Conservation (phyloP, 1,140 invertebrate genomes). For the Pantala flavescens region DNA sequence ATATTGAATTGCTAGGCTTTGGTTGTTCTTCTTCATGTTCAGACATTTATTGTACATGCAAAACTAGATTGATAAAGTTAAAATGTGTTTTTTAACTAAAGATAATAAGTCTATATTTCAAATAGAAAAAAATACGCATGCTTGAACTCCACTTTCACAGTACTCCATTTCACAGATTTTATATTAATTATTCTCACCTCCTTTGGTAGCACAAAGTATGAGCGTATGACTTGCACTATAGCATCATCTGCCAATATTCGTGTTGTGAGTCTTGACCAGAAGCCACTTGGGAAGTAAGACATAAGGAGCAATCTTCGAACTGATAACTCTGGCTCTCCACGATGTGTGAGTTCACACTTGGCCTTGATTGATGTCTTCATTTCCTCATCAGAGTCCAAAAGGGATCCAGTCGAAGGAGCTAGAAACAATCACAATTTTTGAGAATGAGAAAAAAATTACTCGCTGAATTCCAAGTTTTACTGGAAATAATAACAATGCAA, state of each 20-base stretch:
- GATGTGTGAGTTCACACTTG: slow-evolving; percentile 31
- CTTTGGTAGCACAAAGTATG: slow-evolving; percentile 52
- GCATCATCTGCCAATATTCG: slow-evolving; percentile 82
- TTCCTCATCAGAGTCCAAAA: neutral
- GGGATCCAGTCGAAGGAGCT: neutral
- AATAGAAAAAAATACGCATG: too few species aligned
- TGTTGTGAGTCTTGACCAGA: slow-evolving; percentile 92
- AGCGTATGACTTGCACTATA: slow-evolving; percentile 68
- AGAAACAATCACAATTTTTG: neutral
- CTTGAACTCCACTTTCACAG: too few species aligned
- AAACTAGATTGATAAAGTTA: too few species aligned
- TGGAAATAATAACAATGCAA: too few species aligned
- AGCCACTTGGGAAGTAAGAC: slow-evolving; percentile 95
- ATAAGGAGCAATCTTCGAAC: slow-evolving; percentile 68
- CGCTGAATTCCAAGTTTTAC: too few species aligned
- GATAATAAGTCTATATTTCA: too few species aligned
- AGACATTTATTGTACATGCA: too few species aligned
- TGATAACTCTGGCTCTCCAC: slow-evolving; percentile 42
- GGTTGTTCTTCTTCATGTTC: too few species aligned
- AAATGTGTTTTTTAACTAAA: too few species aligned
- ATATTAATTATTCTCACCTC: slow-evolving; percentile 34
- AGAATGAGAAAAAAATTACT: neutral
- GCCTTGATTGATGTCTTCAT: neutral
- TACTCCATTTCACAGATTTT: too few species aligned
- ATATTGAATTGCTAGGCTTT: too few species aligned